Evolutionary conservation across 2,797 vertebrate genomes (phyloP), one percentile per base, ranked within the genome.

Genomic region (Poliocrania exsul): DNA sequence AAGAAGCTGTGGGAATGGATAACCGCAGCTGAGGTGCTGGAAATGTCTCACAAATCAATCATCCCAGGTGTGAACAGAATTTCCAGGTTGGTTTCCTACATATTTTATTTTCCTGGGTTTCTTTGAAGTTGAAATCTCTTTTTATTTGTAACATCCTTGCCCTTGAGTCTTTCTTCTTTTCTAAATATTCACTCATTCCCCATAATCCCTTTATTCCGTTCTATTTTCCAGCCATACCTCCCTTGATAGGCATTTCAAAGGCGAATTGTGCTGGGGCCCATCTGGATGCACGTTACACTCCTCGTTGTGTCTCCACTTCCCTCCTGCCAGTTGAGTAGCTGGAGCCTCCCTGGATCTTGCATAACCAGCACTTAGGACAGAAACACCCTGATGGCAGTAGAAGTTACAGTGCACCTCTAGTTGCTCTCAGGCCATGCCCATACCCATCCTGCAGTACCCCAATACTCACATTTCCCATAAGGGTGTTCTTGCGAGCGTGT

Each of bases 21-120:
- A 95, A 83, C 75, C 74, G 71, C 47, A 77, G 77, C 88, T 26
- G 50, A 91, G 31, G 47, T 62, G 74, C 58, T 66, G 54, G 54
- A 82, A 95, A 75, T 16, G 74, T 84, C 94, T 96, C 92, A 81
- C 85, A 95, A 95, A 96, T 96, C 93, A 95, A 94, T 97, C 95
- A 93, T 79, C 60, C 61, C 71, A 83, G 88, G 83, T 92, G 90
- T 90, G 93, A 96, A 93, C 75, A 81, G 93, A 95, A 95, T 95
- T 85, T 96, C 73, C 95, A 90, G 74, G 65, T 87, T 92, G 83
- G 51, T 66, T 96, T 96, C 85, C 66, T 93, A 89, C 90, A 93
- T 94, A 87, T 93, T 95, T 94, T 85, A 95, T 95, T 94, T 92
- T 82, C 10, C 15, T 40, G 33, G 19, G 14, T 88, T 93, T 82